Evolutionary conservation across 2,113 vertebrate genomes (phyloP), one percentile per base, ranked within the genome.

Genomic region (Delphinus delphis): DNA sequence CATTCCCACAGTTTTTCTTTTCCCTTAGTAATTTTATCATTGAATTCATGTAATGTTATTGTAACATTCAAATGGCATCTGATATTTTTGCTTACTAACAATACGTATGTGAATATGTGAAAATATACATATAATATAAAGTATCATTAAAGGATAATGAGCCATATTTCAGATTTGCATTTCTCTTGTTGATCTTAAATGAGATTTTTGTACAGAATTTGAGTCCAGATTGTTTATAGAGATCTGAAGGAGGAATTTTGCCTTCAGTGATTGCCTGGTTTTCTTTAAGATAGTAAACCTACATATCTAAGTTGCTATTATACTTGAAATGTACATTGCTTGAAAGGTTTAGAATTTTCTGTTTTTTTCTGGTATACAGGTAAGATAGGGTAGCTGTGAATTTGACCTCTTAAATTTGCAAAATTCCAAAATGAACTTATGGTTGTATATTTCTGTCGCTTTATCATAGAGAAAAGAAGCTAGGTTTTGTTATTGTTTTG

Each of bases 1-100:
- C 11, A 73, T 89, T 86, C 13, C 33, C 21, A 97, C 3, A 81
- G 58, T 33, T 83, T 86, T 96, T 70, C 26, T 93, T 93, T 95
- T 68, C 41, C 31, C 79, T 90, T 80, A 71, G 5, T 26, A 86
- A 77, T 91, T 79, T 93, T 89, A 68, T 86, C 6, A 80, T 93
- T 91, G 44, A 65, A 77, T 93, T 81, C 11, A 20, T 88, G n/a
- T 44, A 80, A 31, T 67, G 3, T 15, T 84, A 68, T 68, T 76
- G 13, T 23, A 92, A 68, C 14, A 77, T 90, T 91, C 20, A 89
- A 91, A 90, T 70, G 36, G 3, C 53, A 67, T 62, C 20, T 79
- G 15, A 84, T 93, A 44, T 73, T 93, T 95, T 94, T 79, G 15
- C 18, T 90, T 77, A 71, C 13, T 58, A 85, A 36, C 6, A 73